Evolutionary conservation across 2,888 invertebrate species (phyloP), one percentile per base, ranked within the genome.

Genomic region (Meteorus cinctellus): DNA sequence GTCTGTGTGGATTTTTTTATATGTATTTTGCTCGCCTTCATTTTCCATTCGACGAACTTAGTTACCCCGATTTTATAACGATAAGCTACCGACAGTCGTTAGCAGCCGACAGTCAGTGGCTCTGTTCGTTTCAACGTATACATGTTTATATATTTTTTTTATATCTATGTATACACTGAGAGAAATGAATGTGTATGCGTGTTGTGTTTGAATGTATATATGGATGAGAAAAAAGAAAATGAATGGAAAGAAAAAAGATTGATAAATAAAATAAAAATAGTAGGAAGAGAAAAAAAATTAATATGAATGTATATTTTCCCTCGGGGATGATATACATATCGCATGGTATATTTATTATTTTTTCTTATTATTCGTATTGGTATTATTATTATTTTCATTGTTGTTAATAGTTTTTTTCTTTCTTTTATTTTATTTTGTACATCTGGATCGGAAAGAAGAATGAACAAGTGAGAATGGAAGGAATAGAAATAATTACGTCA

Each of bases 1-100:
- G 48, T 48, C 4, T 16, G 48, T 34, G 34, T 34, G 2, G 34
- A 34, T 34, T 34, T 34, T 24, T 4, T 41, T 41, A 41, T 41
- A 6, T 70, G 72, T 76, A 48, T 67, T 48, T 68, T 51, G 67
- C 62, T 73, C 70, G 66, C 60, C 74, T 48, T 27, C 62, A 41
- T 51, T 31, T 62, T 51, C 48, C 59, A 27, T 70, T 66, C 75
- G 55, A 65, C 79, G 76, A 80, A 81, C 81, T 81, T 81, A 80
- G 80, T 81, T 81, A 81, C 81, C 80, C 79, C 81, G 84, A 84
- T 84, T 82, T 80, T 81, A 81, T 83, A 82, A 79, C 82, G 83
- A 83, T 82, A 82, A 81, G 78, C 80, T 70, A 80, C 76, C 77
- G 82, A 84, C 83, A 84, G 80, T 84, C 84, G 85, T 85, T 84